These are phyloP conservation scores for Alsophila aescularia DNA, from an alignment of 2,888 invertebrate species.

Conservation along the genomic window DNA sequence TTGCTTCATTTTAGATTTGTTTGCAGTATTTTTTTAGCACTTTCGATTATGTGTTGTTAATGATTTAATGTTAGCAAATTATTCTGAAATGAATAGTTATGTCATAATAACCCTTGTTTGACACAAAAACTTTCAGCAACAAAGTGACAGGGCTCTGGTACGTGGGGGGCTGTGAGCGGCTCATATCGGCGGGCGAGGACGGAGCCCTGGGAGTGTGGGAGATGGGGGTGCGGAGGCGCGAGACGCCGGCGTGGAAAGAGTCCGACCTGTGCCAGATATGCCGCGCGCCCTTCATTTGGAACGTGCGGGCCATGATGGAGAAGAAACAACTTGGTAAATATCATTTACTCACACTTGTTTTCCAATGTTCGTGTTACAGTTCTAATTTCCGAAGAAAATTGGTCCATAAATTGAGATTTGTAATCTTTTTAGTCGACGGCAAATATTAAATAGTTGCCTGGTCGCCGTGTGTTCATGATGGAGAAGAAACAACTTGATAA, in stretches of 20 bases:
- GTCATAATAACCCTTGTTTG: too few relatives aligned
- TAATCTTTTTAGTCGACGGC: too few relatives aligned
- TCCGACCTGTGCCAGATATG: constrained; percentile 98
- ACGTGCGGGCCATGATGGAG: constrained; percentile 99
- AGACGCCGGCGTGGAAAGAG: constrained; percentile 98
- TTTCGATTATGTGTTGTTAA: too few relatives aligned
- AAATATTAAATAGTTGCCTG: too few relatives aligned
- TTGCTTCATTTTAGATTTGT: too few relatives aligned
- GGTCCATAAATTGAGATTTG: too few relatives aligned
- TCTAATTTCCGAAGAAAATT: too few relatives aligned
- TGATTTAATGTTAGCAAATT: too few relatives aligned
- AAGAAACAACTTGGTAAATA: constrained; percentile 90
- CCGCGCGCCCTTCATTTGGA: constrained; percentile 99
- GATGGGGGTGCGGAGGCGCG: constrained; percentile 93
- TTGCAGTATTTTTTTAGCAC: too few relatives aligned
- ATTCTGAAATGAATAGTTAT: too few relatives aligned
- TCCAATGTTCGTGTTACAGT: not conserved
- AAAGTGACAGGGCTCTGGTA: constrained; percentile 96
- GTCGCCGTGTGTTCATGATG: too few relatives aligned
- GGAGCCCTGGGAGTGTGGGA: constrained; percentile 97
- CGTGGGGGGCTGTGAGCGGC: constrained; percentile 90
- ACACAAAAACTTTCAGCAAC: constrained; percentile 85
- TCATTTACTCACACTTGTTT: not conserved
- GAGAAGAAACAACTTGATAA: constrained; percentile 94
- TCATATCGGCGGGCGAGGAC: constrained; percentile 96